These are phyloP conservation scores for Rhipidura dahli DNA, from an alignment of 2,113 vertebrate species.

Conservation along the genomic window DNA sequence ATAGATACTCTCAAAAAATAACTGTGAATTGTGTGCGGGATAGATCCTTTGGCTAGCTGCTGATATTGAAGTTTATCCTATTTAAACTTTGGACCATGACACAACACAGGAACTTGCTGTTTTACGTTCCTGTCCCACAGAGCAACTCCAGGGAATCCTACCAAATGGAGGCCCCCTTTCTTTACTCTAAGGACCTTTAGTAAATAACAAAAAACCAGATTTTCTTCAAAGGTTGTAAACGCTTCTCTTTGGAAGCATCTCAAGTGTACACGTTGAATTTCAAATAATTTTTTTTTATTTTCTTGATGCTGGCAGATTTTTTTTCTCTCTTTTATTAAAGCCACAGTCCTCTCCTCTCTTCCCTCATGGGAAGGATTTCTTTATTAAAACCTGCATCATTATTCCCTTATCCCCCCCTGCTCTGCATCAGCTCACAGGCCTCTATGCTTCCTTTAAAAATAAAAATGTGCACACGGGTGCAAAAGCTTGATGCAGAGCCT, in stretches of 20 bases:
- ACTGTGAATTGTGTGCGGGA: neutral
- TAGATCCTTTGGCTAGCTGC: neutral
- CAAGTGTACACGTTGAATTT: neutral
- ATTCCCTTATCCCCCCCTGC: neutral
- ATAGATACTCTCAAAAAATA: neutral
- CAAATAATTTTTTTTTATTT: neutral
- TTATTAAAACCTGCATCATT: constrained; percentile 44
- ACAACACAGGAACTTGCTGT: neutral
- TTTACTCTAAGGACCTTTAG: neutral
- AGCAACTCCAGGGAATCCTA: neutral
- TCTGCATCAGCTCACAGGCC: neutral
- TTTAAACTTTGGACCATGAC: neutral
- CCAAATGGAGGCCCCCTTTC: neutral
- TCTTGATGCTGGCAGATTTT: neutral
- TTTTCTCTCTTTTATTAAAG: constrained; percentile 10
- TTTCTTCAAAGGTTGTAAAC: neutral
- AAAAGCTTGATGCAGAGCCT: neutral
- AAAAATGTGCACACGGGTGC: neutral
- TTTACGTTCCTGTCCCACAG: neutral
- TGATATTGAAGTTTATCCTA: neutral
- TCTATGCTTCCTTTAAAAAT: neutral
- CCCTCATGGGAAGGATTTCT: neutral
- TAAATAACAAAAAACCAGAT: neutral
- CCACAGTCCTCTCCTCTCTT: neutral
- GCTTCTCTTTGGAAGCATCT: neutral